Evolutionary conservation across 2,113 vertebrate genomes (phyloP), one percentile per base, ranked within the genome.

Genomic region (Prionailurus viverrinus): DNA sequence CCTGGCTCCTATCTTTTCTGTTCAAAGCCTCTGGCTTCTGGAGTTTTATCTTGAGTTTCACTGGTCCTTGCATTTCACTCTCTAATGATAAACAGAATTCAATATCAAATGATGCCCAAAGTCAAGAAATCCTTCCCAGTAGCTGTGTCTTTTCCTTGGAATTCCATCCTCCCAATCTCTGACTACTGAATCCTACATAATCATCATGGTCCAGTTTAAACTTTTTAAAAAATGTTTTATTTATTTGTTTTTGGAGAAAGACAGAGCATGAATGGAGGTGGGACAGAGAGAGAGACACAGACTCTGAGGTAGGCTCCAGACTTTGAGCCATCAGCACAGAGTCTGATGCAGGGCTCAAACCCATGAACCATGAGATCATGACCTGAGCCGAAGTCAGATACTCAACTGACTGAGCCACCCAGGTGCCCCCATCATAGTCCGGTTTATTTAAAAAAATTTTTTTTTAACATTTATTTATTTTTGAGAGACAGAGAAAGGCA

Each of bases 21-120:
- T 71, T 88, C 16, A 86, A 96, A 91, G 69, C 25, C 80, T 81
- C 5, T 21, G 61, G 21, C 45, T 95, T 82, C 61, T 91, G n/a
- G 61, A 55, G 13, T 58, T 68, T 88, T 80, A 53, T 80, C 36
- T 80, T 86, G 71, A 92, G 39, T 79, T 69, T 93, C 45, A 74
- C 18, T 90, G 45, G 39, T 23, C 45, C 89, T 94, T 86, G 5
- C 33, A 48, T 74, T 96, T 89, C 6, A 45, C 5, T 93, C 21
- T 82, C 1, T 89, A 93, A 53, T 82, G 61, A 58, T 78, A 45
- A 89, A n/a, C 3, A n/a, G 39, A 94, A 29, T 78, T 88, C 90
- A 73, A 5, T 79, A 41, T 95, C 78, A 94, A 51, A 61, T 48
- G 66, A 73, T 79, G 12, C 45, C 45, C 53, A 33, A 81, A 89